phyloP scores from a whole-genome alignment of 1,140 invertebrate genomes.

The Leptinotarsa undecemlineata region DNA sequence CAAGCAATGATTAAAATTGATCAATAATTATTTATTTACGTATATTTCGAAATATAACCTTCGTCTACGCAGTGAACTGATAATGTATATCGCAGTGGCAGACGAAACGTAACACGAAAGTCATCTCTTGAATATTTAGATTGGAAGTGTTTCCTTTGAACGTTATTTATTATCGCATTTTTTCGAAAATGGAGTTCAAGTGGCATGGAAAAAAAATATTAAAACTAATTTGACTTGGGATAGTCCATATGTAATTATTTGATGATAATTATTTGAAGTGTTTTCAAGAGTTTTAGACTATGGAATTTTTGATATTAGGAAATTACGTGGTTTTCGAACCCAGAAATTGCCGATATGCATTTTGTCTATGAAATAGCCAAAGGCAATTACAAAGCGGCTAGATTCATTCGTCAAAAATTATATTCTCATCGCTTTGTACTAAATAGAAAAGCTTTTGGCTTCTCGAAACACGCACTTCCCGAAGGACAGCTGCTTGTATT shows the following conservation, averaged over 20 bases:
- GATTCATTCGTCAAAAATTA: background rate
- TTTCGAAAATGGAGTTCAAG: background rate
- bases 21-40: too few relatives aligned
- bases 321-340: background rate
- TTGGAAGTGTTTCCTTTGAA: background rate
- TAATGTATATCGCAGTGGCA: too few relatives aligned
- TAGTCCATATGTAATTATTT: background rate
- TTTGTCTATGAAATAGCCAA: background rate
- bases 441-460: too few relatives aligned
- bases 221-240: background rate
- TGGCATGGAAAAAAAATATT: background rate
- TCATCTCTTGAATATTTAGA: background rate
- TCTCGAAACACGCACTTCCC: too few relatives aligned
- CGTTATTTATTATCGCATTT: background rate
- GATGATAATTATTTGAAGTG: background rate
- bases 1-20: too few relatives aligned
- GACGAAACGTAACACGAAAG: too few relatives aligned
- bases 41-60: too few relatives aligned
- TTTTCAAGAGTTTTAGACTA: background rate
- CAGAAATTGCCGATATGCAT: background rate
- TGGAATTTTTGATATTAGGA: background rate
- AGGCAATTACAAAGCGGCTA: background rate
- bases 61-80: too few relatives aligned
- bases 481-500: too few relatives aligned
- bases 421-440: background rate